These are phyloP conservation scores for Sebastes cheni DNA, from an alignment of 2,797 vertebrate species.

Conservation along the genomic window DNA sequence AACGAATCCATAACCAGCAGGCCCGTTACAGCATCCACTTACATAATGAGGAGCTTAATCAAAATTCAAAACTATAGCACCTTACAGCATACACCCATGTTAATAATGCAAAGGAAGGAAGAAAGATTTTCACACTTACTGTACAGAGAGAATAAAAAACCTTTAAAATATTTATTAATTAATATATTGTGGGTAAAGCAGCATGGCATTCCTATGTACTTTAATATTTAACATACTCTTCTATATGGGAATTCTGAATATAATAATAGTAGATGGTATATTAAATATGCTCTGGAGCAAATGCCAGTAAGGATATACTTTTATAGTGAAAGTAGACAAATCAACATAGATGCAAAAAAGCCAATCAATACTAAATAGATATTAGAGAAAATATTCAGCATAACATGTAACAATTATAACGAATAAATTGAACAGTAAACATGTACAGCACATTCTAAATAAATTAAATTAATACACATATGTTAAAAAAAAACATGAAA, in stretches of 20 bases:
- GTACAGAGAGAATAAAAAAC: neutral
- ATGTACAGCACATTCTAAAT: too few relatives aligned
- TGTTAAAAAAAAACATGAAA: too few relatives aligned
- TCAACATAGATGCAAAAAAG: neutral
- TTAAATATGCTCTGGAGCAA: neutral
- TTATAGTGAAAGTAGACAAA: neutral
- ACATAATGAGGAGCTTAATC: slow-evolving; percentile 43
- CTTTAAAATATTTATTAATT: neutral
- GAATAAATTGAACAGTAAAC: too few relatives aligned
- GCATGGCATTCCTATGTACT: neutral
- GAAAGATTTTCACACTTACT: neutral
- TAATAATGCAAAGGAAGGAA: neutral
- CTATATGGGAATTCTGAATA: neutral
- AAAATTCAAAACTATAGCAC: slow-evolving; percentile 13
- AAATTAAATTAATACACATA: too few relatives aligned
- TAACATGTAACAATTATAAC: neutral
- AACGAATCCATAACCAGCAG: slow-evolving; percentile 52
- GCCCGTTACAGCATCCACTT: slow-evolving; percentile 27
- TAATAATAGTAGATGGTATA: neutral
- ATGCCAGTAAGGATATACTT: neutral
- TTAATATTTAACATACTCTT: neutral
- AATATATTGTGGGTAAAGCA: neutral
- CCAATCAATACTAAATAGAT: neutral
- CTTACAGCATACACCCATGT: neutral
- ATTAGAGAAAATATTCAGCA: neutral